phyloP scores from a whole-genome alignment of 2,113 vertebrate genomes.

The Egretta garzetta region DNA sequence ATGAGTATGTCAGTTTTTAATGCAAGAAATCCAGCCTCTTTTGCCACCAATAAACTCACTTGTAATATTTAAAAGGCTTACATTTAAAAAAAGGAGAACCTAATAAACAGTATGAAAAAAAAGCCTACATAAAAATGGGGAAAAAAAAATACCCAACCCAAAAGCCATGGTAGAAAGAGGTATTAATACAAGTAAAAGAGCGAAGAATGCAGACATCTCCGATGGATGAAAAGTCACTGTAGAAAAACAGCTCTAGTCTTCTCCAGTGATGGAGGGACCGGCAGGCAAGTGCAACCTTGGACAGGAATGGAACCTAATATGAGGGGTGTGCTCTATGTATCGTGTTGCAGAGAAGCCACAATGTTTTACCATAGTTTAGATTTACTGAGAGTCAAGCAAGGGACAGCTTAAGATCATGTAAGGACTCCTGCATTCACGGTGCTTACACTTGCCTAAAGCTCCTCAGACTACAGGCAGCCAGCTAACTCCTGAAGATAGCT shows the following conservation, averaged over 20 bases:
- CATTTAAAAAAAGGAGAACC: background rate
- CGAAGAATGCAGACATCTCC: background rate
- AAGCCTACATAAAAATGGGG: background rate
- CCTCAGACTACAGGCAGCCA: background rate
- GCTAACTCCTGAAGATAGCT: background rate
- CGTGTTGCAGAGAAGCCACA: background rate
- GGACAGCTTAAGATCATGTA: background rate
- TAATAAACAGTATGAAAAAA: background rate
- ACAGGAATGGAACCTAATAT: background rate
- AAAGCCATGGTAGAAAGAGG: background rate
- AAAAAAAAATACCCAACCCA: background rate
- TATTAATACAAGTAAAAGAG: background rate
- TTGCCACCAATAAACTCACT: background rate
- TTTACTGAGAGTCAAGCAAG: background rate
- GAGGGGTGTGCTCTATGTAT: background rate
- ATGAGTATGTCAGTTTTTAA: background rate
- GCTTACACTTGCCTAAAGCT: background rate
- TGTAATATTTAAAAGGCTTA: background rate
- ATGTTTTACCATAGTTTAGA: background rate
- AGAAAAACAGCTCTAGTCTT: background rate
- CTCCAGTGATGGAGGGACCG: background rate
- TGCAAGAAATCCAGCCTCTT: background rate
- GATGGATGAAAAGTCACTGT: background rate
- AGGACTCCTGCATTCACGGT: background rate
- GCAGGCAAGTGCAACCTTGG: background rate